Evolutionary conservation across 2,113 vertebrate genomes (phyloP), one percentile per base, ranked within the genome.

Genomic region (Pterocles burchelli): DNA sequence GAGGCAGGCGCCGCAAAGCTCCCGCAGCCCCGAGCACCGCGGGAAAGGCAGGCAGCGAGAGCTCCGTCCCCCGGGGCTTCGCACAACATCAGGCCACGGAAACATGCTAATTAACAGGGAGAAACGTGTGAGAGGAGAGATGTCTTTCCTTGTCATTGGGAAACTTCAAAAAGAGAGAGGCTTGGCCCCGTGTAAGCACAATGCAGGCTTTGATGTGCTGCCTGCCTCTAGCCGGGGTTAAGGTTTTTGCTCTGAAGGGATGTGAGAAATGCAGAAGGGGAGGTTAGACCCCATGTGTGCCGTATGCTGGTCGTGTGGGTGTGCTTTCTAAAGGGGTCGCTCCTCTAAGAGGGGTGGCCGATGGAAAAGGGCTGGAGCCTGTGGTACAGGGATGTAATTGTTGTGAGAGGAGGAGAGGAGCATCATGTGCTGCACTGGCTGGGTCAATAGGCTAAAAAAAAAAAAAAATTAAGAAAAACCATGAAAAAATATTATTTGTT

Each of bases 11-110:
- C 62, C 4, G 38, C 66, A 19, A 22, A 74, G 46, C 61, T 88
- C 41, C 57, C 2, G 0, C 52, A 48, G 51, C 46, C 24, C 52
- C 1, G 19, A 72, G 75, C 0, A 0, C 65, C 0, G 1, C 0
- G 0, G 12, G 3, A n/a, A 63, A 62, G 29, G 61, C 68, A 31
- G 31, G 55, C 89, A 54, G 55, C 0, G 2, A 57, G 12, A 28
- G 18, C 38, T 11, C 1, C 41, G 1, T 89, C 75, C 79, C 88
- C 21, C 4, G 75, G 63, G 90, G 71, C 67, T 68, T 83, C 0
- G 3, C 48, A 24, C 55, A 67, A 6, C 43, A 29, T 81, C 65
- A 7, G 86, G 93, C 45, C 68, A 34, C 0, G 0, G 79, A 68
- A 88, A 86, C 72, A 21, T 1, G 28, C 59, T 90, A 26, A 73